phyloP scores from a whole-genome alignment of 2,888 invertebrate genomes.

The Cheilosia scutellata region DNA sequence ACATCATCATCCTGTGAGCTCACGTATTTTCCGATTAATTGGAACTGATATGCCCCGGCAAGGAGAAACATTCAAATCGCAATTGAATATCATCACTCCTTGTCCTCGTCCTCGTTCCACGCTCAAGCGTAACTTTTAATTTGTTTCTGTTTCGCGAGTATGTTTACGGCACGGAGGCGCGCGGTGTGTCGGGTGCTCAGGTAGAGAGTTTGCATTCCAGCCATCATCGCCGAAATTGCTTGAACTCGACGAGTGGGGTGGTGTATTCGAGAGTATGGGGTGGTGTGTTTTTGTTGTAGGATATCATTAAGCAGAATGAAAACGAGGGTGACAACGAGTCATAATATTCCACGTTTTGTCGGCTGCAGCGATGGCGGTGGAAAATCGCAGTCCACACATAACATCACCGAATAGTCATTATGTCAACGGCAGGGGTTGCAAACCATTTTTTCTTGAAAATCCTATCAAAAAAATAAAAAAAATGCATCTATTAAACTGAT shows the following conservation, averaged over 20 bases:
- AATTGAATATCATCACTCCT: conserved; percentile 69
- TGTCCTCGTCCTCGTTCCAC: conserved; percentile 11
- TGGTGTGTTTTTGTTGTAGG: conserved; percentile 43
- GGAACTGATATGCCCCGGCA: conserved; percentile 67
- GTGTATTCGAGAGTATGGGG: conserved; percentile 15
- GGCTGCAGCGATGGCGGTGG: conserved; percentile 3
- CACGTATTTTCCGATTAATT: conserved; percentile 74
- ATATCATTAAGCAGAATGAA: conserved; percentile 63
- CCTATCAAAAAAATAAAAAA: too few relatives aligned
- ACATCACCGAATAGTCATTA: conserved; percentile 33
- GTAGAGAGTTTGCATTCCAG: conserved; percentile 61
- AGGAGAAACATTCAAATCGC: conserved; percentile 71
- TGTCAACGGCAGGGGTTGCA: conserved; percentile 21
- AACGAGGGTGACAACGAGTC: conserved; percentile 54
- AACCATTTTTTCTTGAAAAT: conserved; percentile 11
- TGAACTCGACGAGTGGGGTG: conserved; percentile 20
- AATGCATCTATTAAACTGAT: too few relatives aligned
- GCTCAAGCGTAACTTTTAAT: conserved; percentile 65
- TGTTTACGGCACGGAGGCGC: conserved; percentile 28
- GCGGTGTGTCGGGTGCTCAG: conserved; percentile 2
- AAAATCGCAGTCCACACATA: conserved; percentile 52
- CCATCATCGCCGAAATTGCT: conserved; percentile 37
- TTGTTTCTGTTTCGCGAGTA: conserved; percentile 62
- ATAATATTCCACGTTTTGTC: conserved; percentile 47
- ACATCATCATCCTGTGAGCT: conserved; percentile 25